Base-by-base conservation (phyloP, 2,888 invertebrate species). In the Tachina lurida region DNA sequence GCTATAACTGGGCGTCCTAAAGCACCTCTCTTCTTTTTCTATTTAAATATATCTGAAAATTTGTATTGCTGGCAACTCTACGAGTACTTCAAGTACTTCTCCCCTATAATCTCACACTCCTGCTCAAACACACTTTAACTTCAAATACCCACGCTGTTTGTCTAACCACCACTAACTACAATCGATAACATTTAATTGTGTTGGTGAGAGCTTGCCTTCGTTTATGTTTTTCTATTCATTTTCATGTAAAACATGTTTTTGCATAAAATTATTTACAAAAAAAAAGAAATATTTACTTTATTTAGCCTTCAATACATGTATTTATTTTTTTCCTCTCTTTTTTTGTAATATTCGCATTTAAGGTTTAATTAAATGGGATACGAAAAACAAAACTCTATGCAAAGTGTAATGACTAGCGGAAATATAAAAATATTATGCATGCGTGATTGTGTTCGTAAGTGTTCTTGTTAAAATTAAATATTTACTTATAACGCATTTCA, bases 321-420 rank as follows among this genome's bases (percentile, higher is more conserved):
- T 39, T 60, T 73, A 41, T 3, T 49, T n/a, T 62, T 45, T 31
- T 31, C 7, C 7, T 5, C 7, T 31, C 5, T 7, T 31, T 19
- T 17, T 17, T 60, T 19, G 13, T 13, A 41, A 49, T 63, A 62
- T 7, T 31, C 31, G 5, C 31, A 7, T 70, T 58, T 79, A 49
- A 56, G 58, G 62, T 74, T 79, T 79, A 84, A 79, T 84, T 79
- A 75, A 84, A 84, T 63, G 70, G 70, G 68, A 56, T 79, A 70
- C 43, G 41, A 62, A 47, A 45, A 60, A 31, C 60, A 15, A 60
- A 67, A 39, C 3, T 19, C 7, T 22, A 19, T 52, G n/a, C n/a
- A 17, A 78, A 70, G 47, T 22, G 56, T 68, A 68, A 56, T 62
- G 41, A 45, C 54, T 49, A 19, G 65, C 58, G 56, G 47, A 73